Base-by-base conservation (phyloP, 2,113 vertebrate genomes). In the Mormyrus iriodes region DNA sequence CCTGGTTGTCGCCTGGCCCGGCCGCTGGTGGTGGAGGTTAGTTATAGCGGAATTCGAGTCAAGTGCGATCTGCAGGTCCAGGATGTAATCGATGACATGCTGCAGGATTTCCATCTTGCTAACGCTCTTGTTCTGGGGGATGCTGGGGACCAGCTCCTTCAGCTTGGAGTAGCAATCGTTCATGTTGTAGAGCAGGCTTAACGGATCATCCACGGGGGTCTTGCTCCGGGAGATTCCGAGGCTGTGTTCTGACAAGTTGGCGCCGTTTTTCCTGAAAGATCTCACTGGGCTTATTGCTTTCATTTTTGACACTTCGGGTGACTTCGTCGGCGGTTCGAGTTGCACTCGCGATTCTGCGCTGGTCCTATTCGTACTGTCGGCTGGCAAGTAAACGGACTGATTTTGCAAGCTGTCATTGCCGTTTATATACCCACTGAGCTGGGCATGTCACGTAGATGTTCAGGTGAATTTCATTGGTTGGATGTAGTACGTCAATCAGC, bases 31-130 rank as follows among this genome's bases (percentile, higher is more conserved):
- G 93, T 99, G 97, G 89, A 98, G 95, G 92, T 95, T 97, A 93
- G 92, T 97, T 31, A 98, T 97, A 44, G 94, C 95, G 92, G 98
- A 97, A 93, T 98, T 97, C 49, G 98, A 98, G 95, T 99, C 98
- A 92, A 99, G 95, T 73, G 98, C 98, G 92, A 99, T 97, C 96
- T 99, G 98, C 96, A 99, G 97, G 96, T 99, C 98, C 95, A 99
- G 94, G 92, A 99, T 99, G 95, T 99, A 99, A 93, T 99, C 98
- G 93, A 99, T 99, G 92, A 99, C 98, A 93, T 99, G 98, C 96
- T 99, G 98, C 94, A 99, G 95, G 96, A 99, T 99, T 96, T 99
- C 98, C 98, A 99, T 99, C 97, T 98, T 99, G 97, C 97, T 99
- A 92, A 99, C 98, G 95, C 97, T 99, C 96, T 97, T 98, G 96